Percentiles rank a stretch among this genome's conserved stretches.
phyloP scores from a whole-genome alignment of 2,113 vertebrate genomes.

The Trinectes maculatus region DNA sequence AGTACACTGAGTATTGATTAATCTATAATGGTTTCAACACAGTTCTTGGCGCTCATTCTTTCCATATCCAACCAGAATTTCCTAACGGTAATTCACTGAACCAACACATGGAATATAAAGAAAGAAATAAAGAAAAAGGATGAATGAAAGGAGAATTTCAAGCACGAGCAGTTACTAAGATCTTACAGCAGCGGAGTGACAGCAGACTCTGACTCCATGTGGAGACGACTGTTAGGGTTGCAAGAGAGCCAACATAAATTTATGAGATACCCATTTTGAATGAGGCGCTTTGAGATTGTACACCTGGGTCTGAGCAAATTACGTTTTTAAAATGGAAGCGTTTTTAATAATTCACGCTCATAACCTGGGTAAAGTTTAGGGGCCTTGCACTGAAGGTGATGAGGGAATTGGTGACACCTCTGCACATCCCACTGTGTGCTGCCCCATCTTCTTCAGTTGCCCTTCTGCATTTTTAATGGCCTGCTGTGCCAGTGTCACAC shows the following conservation, averaged over 20 bases:
- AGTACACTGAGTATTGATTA: background rate
- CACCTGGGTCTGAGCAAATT: constrained; percentile 50
- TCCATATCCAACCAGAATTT: background rate
- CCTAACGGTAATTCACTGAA: constrained; percentile 3
- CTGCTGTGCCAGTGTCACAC: constrained; percentile 50
- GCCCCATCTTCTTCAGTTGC: constrained; percentile 54
- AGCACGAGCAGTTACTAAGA: too few relatives aligned
- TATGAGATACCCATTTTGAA: constrained; percentile 43
- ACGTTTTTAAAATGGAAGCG: constrained; percentile 58
- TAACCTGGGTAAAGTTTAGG: constrained; percentile 55
- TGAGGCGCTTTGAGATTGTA: constrained; percentile 39
- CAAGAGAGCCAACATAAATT: constrained; percentile 48
- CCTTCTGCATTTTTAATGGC: constrained; percentile 64
- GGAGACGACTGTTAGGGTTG: constrained; percentile 53
- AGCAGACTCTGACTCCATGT: constrained; percentile 48
- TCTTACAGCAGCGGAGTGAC: constrained; percentile 33
- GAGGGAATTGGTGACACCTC: constrained; percentile 49
- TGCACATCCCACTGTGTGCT: constrained; percentile 56
- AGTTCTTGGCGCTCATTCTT: background rate
- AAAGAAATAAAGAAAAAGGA: background rate
- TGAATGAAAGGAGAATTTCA: background rate
- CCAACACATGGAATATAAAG: constrained; percentile 1
- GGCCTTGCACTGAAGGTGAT: constrained; percentile 45
- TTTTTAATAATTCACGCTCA: constrained; percentile 61
- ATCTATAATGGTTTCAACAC: background rate